These are phyloP conservation scores for Liodrosophila aerea DNA, from an alignment of 2,888 invertebrate genomes.

Conservation along the genomic window DNA sequence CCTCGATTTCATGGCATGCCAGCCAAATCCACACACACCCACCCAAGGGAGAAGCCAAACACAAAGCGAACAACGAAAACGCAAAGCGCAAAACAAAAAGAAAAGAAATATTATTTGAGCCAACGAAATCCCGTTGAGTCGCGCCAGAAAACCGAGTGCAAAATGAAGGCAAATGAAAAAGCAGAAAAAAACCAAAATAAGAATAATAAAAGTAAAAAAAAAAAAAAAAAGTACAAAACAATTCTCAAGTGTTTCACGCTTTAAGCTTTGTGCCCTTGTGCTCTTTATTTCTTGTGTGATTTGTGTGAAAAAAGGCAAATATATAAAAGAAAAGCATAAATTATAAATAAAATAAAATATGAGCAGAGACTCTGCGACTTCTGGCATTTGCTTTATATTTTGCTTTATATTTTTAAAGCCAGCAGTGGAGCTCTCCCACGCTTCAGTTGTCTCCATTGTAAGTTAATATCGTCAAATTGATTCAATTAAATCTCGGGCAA, in stretches of 20 bases:
- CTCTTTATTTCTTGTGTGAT: slow-evolving; percentile 43
- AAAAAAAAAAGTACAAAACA: slow-evolving; percentile 65
- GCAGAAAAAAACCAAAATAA: slow-evolving; percentile 21
- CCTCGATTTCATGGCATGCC: slow-evolving; percentile 56
- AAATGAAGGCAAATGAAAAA: slow-evolving; percentile 21
- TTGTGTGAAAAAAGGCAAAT: slow-evolving; percentile 14
- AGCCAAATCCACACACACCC: slow-evolving; percentile 31
- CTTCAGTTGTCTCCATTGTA: slow-evolving; percentile 45
- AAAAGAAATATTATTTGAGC: slow-evolving; percentile 30
- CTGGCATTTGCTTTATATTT: slow-evolving; percentile 18
- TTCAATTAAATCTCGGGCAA: slow-evolving; percentile 56
- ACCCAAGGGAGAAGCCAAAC: neutral
- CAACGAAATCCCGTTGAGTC: slow-evolving; percentile 51
- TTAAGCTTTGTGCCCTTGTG: slow-evolving; percentile 67
- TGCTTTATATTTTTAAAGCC: slow-evolving; percentile 23
- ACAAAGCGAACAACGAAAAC: neutral
- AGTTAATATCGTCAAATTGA: slow-evolving; percentile 56
- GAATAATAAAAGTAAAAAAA: slow-evolving; percentile 35
- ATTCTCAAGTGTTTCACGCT: slow-evolving; percentile 75
- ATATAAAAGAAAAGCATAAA: slow-evolving; percentile 1
- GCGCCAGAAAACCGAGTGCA: slow-evolving; percentile 17
- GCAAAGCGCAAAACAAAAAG: neutral
- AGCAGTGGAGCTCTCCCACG: slow-evolving; percentile 69
- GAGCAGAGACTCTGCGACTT: neutral
- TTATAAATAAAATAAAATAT: neutral